These are phyloP conservation scores for Lichenostomus cassidix DNA, from an alignment of 2,113 vertebrate species.

Conservation along the genomic window DNA sequence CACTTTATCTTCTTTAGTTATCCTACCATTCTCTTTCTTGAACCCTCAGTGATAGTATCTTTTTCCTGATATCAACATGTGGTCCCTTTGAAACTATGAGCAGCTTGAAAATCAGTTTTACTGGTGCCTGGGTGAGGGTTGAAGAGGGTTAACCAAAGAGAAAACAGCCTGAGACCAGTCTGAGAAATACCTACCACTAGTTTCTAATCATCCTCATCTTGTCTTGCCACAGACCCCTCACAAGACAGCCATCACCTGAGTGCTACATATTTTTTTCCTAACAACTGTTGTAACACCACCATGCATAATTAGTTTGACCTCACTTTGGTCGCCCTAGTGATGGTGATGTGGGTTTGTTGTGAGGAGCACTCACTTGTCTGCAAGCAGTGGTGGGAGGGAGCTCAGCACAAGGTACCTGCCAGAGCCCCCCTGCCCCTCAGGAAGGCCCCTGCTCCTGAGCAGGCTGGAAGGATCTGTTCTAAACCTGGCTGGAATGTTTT, in stretches of 20 bases:
- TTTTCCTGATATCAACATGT: background rate
- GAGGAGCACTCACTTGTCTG: background rate
- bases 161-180: background rate
- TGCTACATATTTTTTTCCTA: background rate
- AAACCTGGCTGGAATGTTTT: background rate
- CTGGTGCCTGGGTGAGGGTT: background rate
- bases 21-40: background rate
- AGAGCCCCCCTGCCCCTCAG: background rate
- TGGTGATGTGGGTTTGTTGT: background rate
- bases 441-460: accelerated
- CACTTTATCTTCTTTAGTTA: background rate
- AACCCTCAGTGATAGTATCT: background rate
- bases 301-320: background rate
- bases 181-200: background rate
- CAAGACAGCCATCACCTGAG: background rate
- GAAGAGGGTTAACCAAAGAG: background rate
- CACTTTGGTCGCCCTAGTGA: background rate
- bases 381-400: background rate
- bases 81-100: background rate
- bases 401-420: accelerated
- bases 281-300: background rate
- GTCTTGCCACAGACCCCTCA: background rate
- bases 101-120: background rate
- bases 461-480: background rate
- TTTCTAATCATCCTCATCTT: background rate